Percentiles rank a stretch among this genome's conserved stretches.
Evolutionary conservation across 2,113 vertebrate genomes (phyloP).

Genomic region (Stegastes partitus): DNA sequence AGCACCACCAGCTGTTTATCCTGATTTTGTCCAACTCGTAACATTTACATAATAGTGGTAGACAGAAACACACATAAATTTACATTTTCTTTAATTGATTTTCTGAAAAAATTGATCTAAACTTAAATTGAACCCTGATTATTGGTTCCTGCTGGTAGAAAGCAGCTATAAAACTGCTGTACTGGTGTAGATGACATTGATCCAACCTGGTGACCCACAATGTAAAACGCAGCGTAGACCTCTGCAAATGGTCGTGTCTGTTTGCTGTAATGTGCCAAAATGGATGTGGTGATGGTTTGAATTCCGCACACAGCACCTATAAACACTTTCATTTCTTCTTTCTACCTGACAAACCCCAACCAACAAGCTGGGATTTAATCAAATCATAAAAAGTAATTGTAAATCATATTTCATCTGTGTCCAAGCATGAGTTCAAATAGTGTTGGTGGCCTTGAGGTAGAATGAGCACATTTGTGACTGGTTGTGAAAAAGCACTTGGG

Average conservation of each 20-base stretch:
- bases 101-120: neutral
- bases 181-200: neutral
- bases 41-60: neutral
- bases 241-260: neutral
- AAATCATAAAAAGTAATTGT: conserved; percentile 31
- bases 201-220: neutral
- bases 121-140: neutral
- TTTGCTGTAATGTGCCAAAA: conserved; percentile 15
- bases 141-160: neutral
- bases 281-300: conserved; percentile 13
- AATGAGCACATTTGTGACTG: conserved; percentile 26
- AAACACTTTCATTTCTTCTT: conserved; percentile 3
- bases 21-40: neutral
- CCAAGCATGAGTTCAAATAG: conserved; percentile 13
- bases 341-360: conserved; percentile 7
- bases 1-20: neutral
- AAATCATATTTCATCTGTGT: conserved; percentile 38
- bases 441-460: conserved; percentile 33
- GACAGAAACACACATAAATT: neutral
- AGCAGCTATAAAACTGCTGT: neutral
- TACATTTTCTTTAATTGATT: neutral
- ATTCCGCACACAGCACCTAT: conserved; percentile 23
- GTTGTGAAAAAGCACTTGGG: conserved; percentile 36
- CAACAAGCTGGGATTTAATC: conserved; percentile 24
- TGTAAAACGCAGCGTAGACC: neutral